Percentiles rank a stretch among this genome's conserved stretches.
phyloP scores from a whole-genome alignment of 92 coral and sea anemone genomes.

The Paramuricea clavata region DNA sequence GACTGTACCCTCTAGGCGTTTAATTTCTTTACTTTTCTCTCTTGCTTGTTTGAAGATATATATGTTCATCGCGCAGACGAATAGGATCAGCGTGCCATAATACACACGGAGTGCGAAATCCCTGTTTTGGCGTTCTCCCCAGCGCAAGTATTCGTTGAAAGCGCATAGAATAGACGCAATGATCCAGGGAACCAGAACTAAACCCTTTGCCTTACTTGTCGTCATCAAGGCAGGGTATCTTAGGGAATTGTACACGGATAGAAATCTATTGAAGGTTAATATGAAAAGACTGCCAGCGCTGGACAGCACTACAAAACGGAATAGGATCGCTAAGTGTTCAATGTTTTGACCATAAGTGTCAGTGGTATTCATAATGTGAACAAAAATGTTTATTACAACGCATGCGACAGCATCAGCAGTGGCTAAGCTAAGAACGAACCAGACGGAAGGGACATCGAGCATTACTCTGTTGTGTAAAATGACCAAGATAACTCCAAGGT shows the following conservation, averaged over 20 bases:
- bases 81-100: background rate
- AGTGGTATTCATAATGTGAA: background rate
- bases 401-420: slow-evolving; percentile 17
- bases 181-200: slow-evolving; percentile 10
- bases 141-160: background rate
- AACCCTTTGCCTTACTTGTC: background rate
- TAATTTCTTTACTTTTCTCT: slow-evolving; percentile 5
- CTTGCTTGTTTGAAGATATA: slow-evolving; percentile 19
- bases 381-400: background rate
- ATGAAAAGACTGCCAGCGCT: slow-evolving; percentile 9
- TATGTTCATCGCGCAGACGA: background rate
- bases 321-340: background rate
- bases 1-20: background rate
- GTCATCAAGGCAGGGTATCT: slow-evolving; percentile 8
- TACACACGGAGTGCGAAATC: background rate
- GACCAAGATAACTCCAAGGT: background rate
- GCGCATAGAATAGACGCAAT: background rate
- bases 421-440: slow-evolving; percentile 20
- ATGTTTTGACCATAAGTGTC: background rate
- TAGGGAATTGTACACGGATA: slow-evolving; percentile 3
- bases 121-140: background rate
- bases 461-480: background rate
- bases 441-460: slow-evolving; percentile 10
- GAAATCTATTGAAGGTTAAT: slow-evolving; percentile 4
- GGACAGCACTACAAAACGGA: background rate